Evolutionary conservation across 2,888 invertebrate genomes (phyloP).

Genomic region (Brachyopa scutellaris): DNA sequence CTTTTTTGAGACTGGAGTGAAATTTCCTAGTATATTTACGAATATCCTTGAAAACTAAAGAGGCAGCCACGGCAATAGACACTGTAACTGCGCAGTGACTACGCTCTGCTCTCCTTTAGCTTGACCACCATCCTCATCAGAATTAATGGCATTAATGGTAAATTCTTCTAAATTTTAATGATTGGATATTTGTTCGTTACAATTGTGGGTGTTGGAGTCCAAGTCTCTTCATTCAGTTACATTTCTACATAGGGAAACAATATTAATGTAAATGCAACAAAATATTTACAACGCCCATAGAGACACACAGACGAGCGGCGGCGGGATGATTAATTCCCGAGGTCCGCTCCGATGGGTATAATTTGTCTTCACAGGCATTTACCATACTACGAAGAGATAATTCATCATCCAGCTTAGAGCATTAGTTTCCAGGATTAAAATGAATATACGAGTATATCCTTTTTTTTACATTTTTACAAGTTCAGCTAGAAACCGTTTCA

Average conservation of each 20-base stretch:
- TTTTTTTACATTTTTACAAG: not conserved
- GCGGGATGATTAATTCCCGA: slow-evolving; percentile 15
- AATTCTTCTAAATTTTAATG: too few species aligned
- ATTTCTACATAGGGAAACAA: not conserved
- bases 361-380: slow-evolving; percentile 18
- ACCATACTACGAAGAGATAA: slow-evolving; percentile 15
- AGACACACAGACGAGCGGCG: not conserved
- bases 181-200: slow-evolving; percentile 1
- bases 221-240: not conserved
- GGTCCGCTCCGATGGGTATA: not conserved
- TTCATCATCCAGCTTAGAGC: slow-evolving; percentile 12
- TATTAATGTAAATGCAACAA: slow-evolving; percentile 36
- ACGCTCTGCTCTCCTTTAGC: too few species aligned
- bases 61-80: too few species aligned
- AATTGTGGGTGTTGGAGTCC: too few species aligned
- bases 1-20: too few species aligned
- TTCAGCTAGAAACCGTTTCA: not conserved
- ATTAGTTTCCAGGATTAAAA: slow-evolving; percentile 22
- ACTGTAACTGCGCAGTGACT: too few species aligned
- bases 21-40: too few species aligned
- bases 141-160: too few species aligned
- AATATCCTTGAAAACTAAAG: too few species aligned
- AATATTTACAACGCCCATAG: slow-evolving; percentile 14
- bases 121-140: too few species aligned
- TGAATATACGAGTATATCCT: not conserved